Conservation (phyloP, 2,888 invertebrate genomes). For the Argyresthia goedartella region DNA sequence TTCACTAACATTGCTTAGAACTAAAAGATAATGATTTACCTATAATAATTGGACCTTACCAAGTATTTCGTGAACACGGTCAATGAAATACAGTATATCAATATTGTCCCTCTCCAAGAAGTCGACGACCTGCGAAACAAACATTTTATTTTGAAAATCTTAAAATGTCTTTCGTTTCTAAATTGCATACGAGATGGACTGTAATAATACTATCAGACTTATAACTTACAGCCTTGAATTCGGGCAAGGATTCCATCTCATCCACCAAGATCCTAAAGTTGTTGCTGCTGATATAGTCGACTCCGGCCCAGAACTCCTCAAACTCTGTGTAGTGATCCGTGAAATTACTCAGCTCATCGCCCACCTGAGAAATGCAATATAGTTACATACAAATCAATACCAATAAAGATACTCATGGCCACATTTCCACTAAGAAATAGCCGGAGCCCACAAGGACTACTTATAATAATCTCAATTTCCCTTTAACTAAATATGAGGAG, state of each 20-base stretch:
- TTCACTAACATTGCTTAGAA: too few species aligned
- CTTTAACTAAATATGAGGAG: too few species aligned
- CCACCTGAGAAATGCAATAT: conserved; percentile 7
- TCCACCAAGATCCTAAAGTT: conserved; percentile 36
- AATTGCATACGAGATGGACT: not conserved
- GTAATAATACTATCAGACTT: not conserved
- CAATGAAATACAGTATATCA: conserved; percentile 45
- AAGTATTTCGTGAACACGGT: conserved; percentile 31
- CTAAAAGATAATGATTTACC: too few species aligned
- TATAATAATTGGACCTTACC: conserved; percentile 25
- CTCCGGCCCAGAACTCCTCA: conserved; percentile 32
- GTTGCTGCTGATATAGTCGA: conserved; percentile 29
- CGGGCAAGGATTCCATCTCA: conserved; percentile 45
- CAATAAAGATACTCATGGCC: too few species aligned
- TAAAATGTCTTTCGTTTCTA: not conserved
- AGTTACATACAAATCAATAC: too few species aligned
- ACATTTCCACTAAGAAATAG: too few species aligned
- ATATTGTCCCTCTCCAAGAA: conserved; percentile 51
- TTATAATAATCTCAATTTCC: too few species aligned
- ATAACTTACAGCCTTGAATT: conserved; percentile 42
- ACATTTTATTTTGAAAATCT: not conserved
- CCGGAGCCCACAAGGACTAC: too few species aligned
- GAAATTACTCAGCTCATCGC: conserved; percentile 22
- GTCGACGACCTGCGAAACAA: conserved; percentile 35
- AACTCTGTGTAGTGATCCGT: conserved; percentile 28